Conservation (phyloP, 1,140 invertebrate genomes). For the Idris sp. region DNA sequence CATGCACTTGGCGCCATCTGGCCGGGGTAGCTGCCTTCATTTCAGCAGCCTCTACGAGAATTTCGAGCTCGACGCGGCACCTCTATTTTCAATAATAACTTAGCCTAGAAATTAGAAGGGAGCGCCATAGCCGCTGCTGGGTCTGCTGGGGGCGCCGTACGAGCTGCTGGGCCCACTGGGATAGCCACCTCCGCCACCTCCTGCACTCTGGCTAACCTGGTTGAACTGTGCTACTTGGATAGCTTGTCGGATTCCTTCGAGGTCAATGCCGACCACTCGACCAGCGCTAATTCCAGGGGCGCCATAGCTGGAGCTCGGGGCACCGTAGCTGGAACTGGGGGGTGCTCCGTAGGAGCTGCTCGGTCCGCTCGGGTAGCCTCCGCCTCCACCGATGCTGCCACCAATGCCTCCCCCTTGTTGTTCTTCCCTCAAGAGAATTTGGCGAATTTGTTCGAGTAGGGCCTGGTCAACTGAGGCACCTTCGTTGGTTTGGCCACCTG, state of each 20-base stretch:
- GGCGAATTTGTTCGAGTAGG: conserved; percentile 87
- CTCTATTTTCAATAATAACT: not conserved
- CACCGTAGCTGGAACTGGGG: conserved; percentile 78
- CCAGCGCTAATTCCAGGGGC: conserved; percentile 77
- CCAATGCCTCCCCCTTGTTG: conserved; percentile 77
- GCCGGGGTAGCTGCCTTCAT: no score
- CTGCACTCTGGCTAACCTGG: conserved; percentile 73
- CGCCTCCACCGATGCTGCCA: conserved; percentile 74
- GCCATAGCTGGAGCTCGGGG: conserved; percentile 79
- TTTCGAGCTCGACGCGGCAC: conserved; percentile 20
- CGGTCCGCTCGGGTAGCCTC: conserved; percentile 72
- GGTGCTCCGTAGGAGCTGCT: conserved; percentile 74
- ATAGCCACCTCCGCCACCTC: conserved; percentile 78
- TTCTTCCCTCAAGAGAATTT: conserved; percentile 89
- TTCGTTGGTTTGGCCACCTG: conserved; percentile 86
- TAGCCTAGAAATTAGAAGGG: conserved; percentile 67
- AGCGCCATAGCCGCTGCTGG: conserved; percentile 71
- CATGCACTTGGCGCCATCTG: not conserved
- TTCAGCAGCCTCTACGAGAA: not conserved
- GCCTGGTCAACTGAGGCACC: conserved; percentile 87
- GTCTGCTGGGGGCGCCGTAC: conserved; percentile 76
- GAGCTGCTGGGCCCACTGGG: conserved; percentile 79
- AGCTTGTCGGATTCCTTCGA: conserved; percentile 86
- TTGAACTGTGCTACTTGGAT: conserved; percentile 87
- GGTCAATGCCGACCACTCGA: conserved; percentile 86